These are phyloP conservation scores for Euplexia lucipara DNA, from an alignment of 2,888 invertebrate genomes.

Conservation along the genomic window DNA sequence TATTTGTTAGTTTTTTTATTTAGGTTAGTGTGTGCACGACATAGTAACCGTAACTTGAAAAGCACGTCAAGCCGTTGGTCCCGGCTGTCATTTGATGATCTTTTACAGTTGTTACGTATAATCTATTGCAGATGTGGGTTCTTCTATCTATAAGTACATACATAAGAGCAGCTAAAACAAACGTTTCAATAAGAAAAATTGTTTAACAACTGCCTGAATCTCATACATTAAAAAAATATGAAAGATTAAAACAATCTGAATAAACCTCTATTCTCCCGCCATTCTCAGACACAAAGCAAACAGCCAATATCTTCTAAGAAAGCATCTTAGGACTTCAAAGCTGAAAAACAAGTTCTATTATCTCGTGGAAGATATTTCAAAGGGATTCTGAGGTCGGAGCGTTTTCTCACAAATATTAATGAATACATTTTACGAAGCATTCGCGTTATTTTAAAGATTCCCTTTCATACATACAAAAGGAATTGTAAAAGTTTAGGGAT, in stretches of 20 bases:
- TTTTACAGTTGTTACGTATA: too few relatives aligned
- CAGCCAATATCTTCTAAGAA: constrained; percentile 38
- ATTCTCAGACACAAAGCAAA: constrained; percentile 29
- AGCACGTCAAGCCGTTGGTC: too few relatives aligned
- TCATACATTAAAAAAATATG: constrained; percentile 3
- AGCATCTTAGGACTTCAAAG: constrained; percentile 48
- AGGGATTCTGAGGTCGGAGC: constrained; percentile 40
- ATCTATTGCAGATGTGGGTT: too few relatives aligned
- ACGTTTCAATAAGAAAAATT: constrained; percentile 10
- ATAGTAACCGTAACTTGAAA: too few relatives aligned
- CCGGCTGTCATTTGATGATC: too few relatives aligned
- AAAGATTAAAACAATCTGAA: constrained; percentile 16
- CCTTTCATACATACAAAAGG: constrained; percentile 27
- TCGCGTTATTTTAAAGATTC: constrained; percentile 37
- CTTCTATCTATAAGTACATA: too few relatives aligned
- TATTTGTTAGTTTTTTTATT: too few relatives aligned
- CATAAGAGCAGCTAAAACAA: constrained; percentile 1
- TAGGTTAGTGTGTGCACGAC: too few relatives aligned
- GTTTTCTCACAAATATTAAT: constrained; percentile 39
- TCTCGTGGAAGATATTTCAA: constrained; percentile 36
- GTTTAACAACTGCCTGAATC: constrained; percentile 2
- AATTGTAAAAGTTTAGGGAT: constrained; percentile 13
- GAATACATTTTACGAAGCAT: constrained; percentile 19
- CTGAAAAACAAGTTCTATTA: constrained; percentile 19
- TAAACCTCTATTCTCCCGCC: constrained; percentile 4